Conservation (phyloP, 2,113 vertebrate genomes). For the Acrocephalus kingi region DNA sequence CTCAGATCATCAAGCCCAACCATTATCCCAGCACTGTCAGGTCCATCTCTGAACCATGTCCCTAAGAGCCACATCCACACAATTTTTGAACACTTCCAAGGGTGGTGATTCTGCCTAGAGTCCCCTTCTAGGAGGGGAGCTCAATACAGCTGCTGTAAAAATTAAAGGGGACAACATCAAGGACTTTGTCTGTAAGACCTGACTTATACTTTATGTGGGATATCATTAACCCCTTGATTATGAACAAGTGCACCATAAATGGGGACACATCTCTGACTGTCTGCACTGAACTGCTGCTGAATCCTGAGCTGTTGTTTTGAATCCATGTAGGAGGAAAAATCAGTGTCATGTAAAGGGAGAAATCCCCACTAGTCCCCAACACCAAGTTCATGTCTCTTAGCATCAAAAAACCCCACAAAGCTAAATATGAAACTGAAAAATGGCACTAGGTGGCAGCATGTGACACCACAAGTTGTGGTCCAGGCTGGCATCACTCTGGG, state of each 20-base stretch:
- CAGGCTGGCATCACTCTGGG: not conserved
- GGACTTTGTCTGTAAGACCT: not conserved
- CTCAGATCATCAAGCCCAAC: not conserved
- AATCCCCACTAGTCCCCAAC: fast-evolving
- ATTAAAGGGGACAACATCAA: not conserved
- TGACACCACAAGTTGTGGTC: constrained; percentile 21
- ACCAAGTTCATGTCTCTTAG: fast-evolving
- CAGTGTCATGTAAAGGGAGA: not conserved
- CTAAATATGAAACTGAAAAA: not conserved
- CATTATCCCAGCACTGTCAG: not conserved
- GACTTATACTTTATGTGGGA: not conserved
- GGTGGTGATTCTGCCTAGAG: not conserved
- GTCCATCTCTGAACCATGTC: not conserved
- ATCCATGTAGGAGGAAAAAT: not conserved
- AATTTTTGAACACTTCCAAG: not conserved
- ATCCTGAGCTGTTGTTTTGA: not conserved
- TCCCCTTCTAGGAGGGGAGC: not conserved
- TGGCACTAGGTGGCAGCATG: constrained; percentile 78
- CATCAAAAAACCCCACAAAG: not conserved
- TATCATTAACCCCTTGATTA: not conserved
- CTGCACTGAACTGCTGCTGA: not conserved
- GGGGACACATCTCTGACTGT: not conserved
- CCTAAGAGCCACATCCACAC: not conserved
- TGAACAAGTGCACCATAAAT: not conserved
- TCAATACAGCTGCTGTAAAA: not conserved